Base-by-base conservation (phyloP, 2,797 vertebrate species). In the Betta splendens region DNA sequence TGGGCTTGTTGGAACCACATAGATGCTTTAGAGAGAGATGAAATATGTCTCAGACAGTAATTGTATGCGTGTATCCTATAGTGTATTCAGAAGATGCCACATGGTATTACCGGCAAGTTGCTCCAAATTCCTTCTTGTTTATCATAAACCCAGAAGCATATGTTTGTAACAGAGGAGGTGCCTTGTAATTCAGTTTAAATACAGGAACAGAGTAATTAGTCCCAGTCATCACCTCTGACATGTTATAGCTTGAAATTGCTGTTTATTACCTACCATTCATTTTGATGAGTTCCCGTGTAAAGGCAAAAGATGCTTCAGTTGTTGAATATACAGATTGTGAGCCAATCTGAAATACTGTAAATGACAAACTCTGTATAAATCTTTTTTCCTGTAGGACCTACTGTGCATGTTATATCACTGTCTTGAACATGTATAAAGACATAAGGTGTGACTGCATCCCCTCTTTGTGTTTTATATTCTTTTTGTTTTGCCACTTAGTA, bases 1-100 rank as follows among this genome's bases (percentile, higher is more conserved):
- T 58, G 53, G 61, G 49, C 15, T 10, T 53, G 33, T 35, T 54
- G 32, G 23, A 49, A 32, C 16, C 9, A 23, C 47, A 52, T 47
- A 11, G 11, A 62, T 49, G 7, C 21, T 46, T n/a, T n/a, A 23
- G 23, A 35, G 4, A 15, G 44, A 11, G 11, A n/a, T 44, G 36
- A 18, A 28, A 31, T 57, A 56, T 64, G 75, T 17, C 44, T 53
- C 4, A 63, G 53, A 36, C 9, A 50, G 23, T 45, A 54, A 44
- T 22, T 42, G 7, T 11, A 25, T 57, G n/a, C 9, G n/a, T n/a
- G n/a, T n/a, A n/a, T n/a, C n/a, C n/a, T n/a, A n/a, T n/a, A n/a
- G n/a, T n/a, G n/a, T n/a, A n/a, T n/a, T n/a, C n/a, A n/a, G n/a
- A n/a, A n/a, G n/a, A n/a, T n/a, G n/a, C n/a, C n/a, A n/a, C n/a